Evolutionary conservation across 1,140 invertebrate genomes (phyloP), one percentile per base, ranked within the genome.

Genomic region (Drosophila dunni): DNA sequence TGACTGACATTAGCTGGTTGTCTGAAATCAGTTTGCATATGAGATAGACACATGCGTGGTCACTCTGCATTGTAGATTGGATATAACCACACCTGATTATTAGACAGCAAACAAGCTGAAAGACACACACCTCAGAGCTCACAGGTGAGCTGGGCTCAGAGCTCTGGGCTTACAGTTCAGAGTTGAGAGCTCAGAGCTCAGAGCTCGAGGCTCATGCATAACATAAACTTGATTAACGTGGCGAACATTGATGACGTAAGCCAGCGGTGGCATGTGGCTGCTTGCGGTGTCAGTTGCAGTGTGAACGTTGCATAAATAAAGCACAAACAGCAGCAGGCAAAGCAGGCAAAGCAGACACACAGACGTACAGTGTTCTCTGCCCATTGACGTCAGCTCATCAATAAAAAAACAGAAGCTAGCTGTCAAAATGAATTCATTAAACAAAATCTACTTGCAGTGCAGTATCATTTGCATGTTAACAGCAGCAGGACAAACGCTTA

Each of bases 381-480:
- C 40, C 48, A 66, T 66, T 56, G 63, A 56, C 15, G 10, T 15
- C 44, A 1, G 5, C 29, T 34, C 75, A 76, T 56, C 71, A 64
- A 75, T 75, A 61, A 36, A 53, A 20, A 17, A 36, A 56, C 64
- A 54, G 53, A 5, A 38, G 10, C 24, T 51, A 34, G 29, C 71
- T 76, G 50, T 34, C 45, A 65, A 82, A 29, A 71, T 65, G 75
- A 48, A 74, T 79, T 68, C 36, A 53, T 72, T 76, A 77, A 77
- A 51, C 13, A 46, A 60, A 65, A 63, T 29, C 50, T 51, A 53
- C 48, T 36, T 20, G n/a, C 45, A 13, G 29, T 89, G 80, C 84
- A 83, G 42, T 89, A 83, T 80, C 73, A 70, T 64, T 83, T 78
- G 83, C 83, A 83, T 88, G 83, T 83, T 86, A 88, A 86, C 79